phyloP scores from a whole-genome alignment of 2,113 vertebrate species.

The Protomyctophum bolini region DNA sequence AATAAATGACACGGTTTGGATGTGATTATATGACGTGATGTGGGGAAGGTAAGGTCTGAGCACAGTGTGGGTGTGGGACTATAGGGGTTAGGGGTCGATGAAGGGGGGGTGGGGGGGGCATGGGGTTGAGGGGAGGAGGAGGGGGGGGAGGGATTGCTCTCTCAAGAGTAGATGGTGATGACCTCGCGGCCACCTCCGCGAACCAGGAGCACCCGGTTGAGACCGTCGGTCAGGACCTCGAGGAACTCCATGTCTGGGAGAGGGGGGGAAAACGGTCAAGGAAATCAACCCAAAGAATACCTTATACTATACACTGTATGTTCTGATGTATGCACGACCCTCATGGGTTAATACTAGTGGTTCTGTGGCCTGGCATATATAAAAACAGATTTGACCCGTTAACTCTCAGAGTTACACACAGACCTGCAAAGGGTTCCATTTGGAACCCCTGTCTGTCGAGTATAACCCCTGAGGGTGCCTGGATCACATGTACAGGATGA shows the following conservation, averaged over 20 bases:
- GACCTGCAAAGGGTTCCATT: too few species aligned
- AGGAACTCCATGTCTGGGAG: slow-evolving; percentile 98
- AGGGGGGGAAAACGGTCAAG: slow-evolving; percentile 70
- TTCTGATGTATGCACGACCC: too few species aligned
- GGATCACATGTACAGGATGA: too few species aligned
- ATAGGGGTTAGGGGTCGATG: slow-evolving; percentile 11
- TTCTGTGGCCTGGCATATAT: too few species aligned
- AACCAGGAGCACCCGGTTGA: slow-evolving; percentile 96
- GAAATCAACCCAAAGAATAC: slow-evolving; percentile 28
- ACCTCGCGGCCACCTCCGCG: slow-evolving; percentile 97
- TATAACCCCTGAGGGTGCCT: too few species aligned
- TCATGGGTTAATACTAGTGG: too few species aligned
- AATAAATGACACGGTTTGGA: too few species aligned
- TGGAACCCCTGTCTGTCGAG: too few species aligned
- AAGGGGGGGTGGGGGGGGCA: slow-evolving; percentile 5
- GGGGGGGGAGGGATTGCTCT: slow-evolving; percentile 56
- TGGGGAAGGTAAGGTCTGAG: slow-evolving; percentile 1
- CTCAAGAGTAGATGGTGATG: slow-evolving; percentile 99
- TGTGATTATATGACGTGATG: slow-evolving; percentile 40
- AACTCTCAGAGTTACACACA: too few species aligned
- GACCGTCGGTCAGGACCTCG: slow-evolving; percentile 95
- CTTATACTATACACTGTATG: too few species aligned
- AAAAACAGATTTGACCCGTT: too few species aligned
- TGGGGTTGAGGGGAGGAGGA: slow-evolving; percentile 46
- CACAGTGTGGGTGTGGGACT: slow-evolving; percentile 5